Conservation (phyloP, 2,888 invertebrate genomes). For the Eumacrocentrus americanus region DNA sequence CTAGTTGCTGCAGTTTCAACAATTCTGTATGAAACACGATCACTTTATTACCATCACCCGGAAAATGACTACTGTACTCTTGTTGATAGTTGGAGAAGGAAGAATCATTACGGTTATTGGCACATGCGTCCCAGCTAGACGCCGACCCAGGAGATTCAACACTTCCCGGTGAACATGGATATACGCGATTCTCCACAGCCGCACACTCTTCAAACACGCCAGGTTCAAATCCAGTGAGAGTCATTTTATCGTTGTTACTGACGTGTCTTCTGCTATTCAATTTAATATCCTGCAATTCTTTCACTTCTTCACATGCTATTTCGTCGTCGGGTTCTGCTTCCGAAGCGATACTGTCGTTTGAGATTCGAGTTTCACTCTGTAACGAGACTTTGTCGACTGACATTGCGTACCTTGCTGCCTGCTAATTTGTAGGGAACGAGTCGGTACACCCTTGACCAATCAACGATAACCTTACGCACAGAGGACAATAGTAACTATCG, state of each 20-base stretch:
- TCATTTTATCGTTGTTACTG: conserved; percentile 26
- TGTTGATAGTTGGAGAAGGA: neutral
- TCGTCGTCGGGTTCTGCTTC: too few species aligned
- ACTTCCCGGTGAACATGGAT: conserved; percentile 39
- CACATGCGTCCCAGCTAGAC: conserved; percentile 30
- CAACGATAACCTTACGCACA: conserved; percentile 13
- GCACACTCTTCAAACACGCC: conserved; percentile 25
- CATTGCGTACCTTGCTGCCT: conserved; percentile 31
- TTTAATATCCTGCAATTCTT: neutral
- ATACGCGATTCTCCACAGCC: conserved; percentile 28
- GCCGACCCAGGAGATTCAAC: conserved; percentile 34
- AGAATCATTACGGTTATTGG: conserved; percentile 15
- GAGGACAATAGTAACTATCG: neutral
- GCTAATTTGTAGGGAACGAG: conserved; percentile 42
- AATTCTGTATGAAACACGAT: neutral
- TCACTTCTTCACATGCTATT: too few species aligned
- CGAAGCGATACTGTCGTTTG: neutral
- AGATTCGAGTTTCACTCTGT: conserved; percentile 31
- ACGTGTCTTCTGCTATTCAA: neutral
- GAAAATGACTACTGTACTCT: neutral
- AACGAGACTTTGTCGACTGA: conserved; percentile 37
- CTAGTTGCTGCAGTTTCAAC: conserved; percentile 1
- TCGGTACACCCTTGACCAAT: conserved; percentile 32
- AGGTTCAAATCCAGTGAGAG: conserved; percentile 29
- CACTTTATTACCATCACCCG: neutral